phyloP scores from a whole-genome alignment of 1,140 invertebrate genomes.

The Philopotamus ludificatus region DNA sequence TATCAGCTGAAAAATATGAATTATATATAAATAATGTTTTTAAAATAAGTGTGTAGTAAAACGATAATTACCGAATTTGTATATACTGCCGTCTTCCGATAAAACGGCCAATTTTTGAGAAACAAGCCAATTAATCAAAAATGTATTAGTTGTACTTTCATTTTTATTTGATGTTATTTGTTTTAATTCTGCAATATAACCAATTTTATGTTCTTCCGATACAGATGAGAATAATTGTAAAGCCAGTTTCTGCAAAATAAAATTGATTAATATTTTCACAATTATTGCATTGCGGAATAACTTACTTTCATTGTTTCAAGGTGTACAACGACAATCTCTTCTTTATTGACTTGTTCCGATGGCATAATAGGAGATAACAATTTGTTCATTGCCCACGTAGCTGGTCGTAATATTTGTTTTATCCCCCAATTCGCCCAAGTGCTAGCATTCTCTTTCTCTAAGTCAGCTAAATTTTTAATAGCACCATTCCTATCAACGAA shows the following conservation, averaged over 20 bases:
- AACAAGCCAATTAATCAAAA: conserved; percentile 27
- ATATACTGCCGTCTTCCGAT: conserved; percentile 15
- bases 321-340: conserved; percentile 17
- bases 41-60: not conserved
- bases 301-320: conserved; percentile 24
- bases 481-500: too few relatives aligned
- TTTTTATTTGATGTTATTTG: too few relatives aligned
- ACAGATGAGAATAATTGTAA: conserved; percentile 18
- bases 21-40: too few relatives aligned
- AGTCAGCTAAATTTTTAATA: too few relatives aligned
- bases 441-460: not conserved
- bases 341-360: not conserved
- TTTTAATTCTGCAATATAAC: conserved; percentile 35
- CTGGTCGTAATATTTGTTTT: conserved; percentile 21
- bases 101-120: conserved; percentile 25
- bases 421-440: conserved; percentile 29
- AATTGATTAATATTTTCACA: not conserved
- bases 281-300: not conserved
- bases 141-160: too few relatives aligned
- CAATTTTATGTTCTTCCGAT: conserved; percentile 44
- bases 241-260: conserved; percentile 28
- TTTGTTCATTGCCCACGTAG: conserved; percentile 17
- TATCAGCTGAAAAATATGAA: not conserved
- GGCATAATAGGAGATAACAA: conserved; percentile 7
- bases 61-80: conserved; percentile 32